Base-by-base conservation (phyloP, 64 coral and sea anemone genomes). In the Montipora sp. region DNA sequence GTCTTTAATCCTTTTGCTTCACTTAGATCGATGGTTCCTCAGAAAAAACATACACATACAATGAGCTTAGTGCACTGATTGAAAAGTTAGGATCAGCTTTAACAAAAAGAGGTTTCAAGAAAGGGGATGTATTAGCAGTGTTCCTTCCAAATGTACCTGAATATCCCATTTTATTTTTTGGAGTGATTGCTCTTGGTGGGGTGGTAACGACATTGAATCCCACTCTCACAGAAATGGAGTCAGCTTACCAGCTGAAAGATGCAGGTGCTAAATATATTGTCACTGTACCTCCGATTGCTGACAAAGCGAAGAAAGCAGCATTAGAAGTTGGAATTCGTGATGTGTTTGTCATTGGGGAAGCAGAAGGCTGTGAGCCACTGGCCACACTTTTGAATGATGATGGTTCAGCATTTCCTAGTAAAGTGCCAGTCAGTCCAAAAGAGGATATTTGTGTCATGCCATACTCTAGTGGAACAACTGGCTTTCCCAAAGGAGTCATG, bases 391-490 rank as follows among this genome's bases (percentile, higher is more conserved):
- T 93, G 10, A 70, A 88, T 22, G 92, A 90, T 6, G 92, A 94
- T 67, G 82, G 87, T 12, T 70, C 70, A 75, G 47, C 49, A 11
- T 13, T 77, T 14, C 73, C 59, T 69, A 57, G 19, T 14, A 74
- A 73, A 15, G 10, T 87, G 5, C 22, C 83, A 3, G 47, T 90
- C 16, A 61, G 73, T 15, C 59, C 88, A n/a, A 90, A 87, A n/a
- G 67, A 83, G 15, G 88, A 96, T 57, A 46, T 47, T 8, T 87
- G 82, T 1, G 50, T 93, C 51, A 60, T 96, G 15, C 88, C 91
- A 3, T 96, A 87, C 20, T 88, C 95, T 2, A 96, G 95, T 19
- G 95, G 95, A 7, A 96, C 84, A n/a, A 96, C 92, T 20, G 95
- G 87, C 0, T 24, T 47, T 3, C 91, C 95, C 2, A 96, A 94